phyloP scores from a whole-genome alignment of 2,113 vertebrate genomes.

The Corydoras sp. region DNA sequence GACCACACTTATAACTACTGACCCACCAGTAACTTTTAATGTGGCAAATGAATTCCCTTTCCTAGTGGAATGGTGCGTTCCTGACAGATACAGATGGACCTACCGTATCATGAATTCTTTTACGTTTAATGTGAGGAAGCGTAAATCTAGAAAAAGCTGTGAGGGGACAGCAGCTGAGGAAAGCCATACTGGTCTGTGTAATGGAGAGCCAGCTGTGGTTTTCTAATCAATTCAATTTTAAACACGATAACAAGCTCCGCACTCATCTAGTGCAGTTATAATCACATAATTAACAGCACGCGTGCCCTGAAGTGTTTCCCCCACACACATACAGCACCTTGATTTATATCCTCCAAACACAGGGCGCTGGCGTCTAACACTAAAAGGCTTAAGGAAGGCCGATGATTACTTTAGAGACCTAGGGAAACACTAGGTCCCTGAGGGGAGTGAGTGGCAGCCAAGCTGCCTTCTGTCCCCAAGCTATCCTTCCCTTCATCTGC shows the following conservation, averaged over 20 bases:
- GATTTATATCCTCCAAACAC: slow-evolving; percentile 34
- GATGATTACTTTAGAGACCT: slow-evolving; percentile 49
- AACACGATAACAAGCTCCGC: slow-evolving; percentile 23
- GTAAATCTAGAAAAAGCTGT: neutral
- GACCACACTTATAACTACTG: too few species aligned
- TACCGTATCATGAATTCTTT: too few species aligned
- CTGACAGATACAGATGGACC: too few species aligned
- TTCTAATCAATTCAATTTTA: slow-evolving; percentile 43
- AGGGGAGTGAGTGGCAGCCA: slow-evolving; percentile 30
- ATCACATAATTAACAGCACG: slow-evolving; percentile 51
- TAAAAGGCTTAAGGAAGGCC: slow-evolving; percentile 42
- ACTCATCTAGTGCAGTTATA: slow-evolving; percentile 16
- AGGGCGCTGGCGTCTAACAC: slow-evolving; percentile 26
- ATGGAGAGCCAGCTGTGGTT: slow-evolving; percentile 40
- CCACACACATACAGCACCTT: neutral
- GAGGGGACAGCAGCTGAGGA: neutral
- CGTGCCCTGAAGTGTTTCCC: slow-evolving; percentile 10
- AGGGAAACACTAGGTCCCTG: slow-evolving; percentile 33
- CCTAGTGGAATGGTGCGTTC: too few species aligned
- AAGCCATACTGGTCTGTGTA: neutral
- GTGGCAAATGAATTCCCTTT: too few species aligned
- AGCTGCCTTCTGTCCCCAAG: slow-evolving; percentile 29
- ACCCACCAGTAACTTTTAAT: too few species aligned
- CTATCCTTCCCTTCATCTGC: slow-evolving; percentile 26
- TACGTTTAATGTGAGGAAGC: too few species aligned